phyloP scores from a whole-genome alignment of 2,888 invertebrate genomes.

The Agrochola macilenta region DNA sequence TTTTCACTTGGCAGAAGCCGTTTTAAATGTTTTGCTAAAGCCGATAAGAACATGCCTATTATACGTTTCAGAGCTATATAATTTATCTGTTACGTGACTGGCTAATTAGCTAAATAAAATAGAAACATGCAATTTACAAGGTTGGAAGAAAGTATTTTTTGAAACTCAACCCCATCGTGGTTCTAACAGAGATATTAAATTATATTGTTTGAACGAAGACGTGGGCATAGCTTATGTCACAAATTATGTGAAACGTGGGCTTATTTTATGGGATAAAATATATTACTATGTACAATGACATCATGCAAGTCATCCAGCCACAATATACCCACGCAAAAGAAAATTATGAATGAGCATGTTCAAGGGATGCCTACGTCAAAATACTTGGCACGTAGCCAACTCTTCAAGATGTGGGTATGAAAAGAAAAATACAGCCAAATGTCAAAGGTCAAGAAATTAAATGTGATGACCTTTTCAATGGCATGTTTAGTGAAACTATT shows the following conservation, averaged over 20 bases:
- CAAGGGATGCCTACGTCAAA: conserved; percentile 73
- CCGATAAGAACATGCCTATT: background rate
- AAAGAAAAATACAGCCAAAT: conserved; percentile 71
- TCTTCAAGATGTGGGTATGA: conserved; percentile 62
- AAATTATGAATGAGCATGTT: conserved; percentile 80
- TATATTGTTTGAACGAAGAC: background rate
- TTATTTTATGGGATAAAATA: conserved; percentile 29
- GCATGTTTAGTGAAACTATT: conserved; percentile 58
- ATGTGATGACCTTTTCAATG: conserved; percentile 63
- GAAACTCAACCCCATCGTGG: background rate
- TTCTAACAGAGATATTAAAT: background rate
- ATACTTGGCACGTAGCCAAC: conserved; percentile 79
- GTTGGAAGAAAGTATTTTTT: background rate
- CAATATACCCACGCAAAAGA: conserved; percentile 57
- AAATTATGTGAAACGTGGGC: conserved; percentile 9
- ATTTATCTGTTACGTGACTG: background rate
- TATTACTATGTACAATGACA: conserved; percentile 18
- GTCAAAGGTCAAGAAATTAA: conserved; percentile 76
- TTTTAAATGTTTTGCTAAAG: conserved; percentile 2
- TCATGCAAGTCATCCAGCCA: conserved; percentile 32
- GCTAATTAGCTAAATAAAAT: background rate
- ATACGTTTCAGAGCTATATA: background rate
- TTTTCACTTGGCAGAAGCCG: background rate
- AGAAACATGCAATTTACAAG: background rate
- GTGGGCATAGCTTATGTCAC: background rate